Base-by-base conservation (phyloP, 2,797 vertebrate species). In the Rhabdomys pumilio region DNA sequence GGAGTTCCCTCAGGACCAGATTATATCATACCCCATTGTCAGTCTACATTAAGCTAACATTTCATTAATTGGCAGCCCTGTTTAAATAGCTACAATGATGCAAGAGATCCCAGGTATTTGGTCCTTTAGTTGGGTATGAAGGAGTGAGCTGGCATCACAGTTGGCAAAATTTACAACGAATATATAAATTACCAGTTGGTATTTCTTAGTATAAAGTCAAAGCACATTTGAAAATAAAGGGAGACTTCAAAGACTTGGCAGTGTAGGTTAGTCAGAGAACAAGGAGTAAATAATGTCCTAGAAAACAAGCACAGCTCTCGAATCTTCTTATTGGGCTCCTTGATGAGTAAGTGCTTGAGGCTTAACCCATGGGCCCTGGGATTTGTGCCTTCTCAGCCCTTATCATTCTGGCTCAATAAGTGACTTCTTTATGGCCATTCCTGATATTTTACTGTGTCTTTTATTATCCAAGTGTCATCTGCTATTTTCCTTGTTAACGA, bases 401-500 rank as follows among this genome's bases (percentile, higher is more conserved):
- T 82, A 84, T 95, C 69, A 59, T 73, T 31, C 41, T 90, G 73
- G 53, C 73, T 97, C 73, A 91, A 55, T 61, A 73, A 96, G 61
- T 95, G 38, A 94, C 59, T 93, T 75, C 47, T 90, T 86, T 94
- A 93, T 88, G 75, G 55, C 22, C 80, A 89, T 94, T 90, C 55
- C 17, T 53, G 73, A 41, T 88, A 90, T 89, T 97, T 96, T 94
- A 82, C 82, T 96, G 38, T 96, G 92, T 85, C 87, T 96, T 86
- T 95, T 97, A 85, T 94, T 92, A 94, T 85, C 87, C 38, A 89
- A 89, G 67, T 91, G 72, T 95, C 79, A 85, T 90, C 31, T 89
- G 61, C 72, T 96, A 61, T 91, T 96, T 88, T 92, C 38, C 20
- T 77, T 95, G 72, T 89, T 96, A 93, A 91, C 5, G n/a, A 73